Base-by-base conservation (phyloP, 2,113 vertebrate genomes). In the Turdus rufiventris region DNA sequence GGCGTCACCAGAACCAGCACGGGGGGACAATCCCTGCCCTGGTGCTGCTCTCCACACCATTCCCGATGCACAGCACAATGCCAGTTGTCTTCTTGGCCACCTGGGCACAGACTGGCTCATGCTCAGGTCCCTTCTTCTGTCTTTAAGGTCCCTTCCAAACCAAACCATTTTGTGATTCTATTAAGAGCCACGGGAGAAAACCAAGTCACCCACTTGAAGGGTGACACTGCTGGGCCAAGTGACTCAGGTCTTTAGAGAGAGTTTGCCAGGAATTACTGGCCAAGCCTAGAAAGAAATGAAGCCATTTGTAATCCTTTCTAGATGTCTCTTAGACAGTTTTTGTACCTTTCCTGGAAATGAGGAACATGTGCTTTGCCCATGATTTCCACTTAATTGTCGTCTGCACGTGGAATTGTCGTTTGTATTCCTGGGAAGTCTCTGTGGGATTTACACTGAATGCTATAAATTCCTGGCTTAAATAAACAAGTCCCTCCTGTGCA, bases 311-410 rank as follows among this genome's bases (percentile, higher is more conserved):
- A 42, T 56, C 43, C 29, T 51, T 48, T 43, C 38, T 43, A 28
- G 33, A 6, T 17, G 31, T 5, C 13, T 3, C 36, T 77, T 31
- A 18, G 23, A 40, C 29, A 5, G 25, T 20, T 72, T 54, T 54
- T 50, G 28, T 76, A 45, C 61, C 18, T 75, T 66, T 47, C 60
- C 36, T 50, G 36, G 25, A 65, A 53, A 54, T 24, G 19, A 82
- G 31, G 29, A n/a, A 14, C 17, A 7, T 1, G 0, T 1, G 15
- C 15, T 70, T 65, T 75, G 31, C 28, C 57, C 9, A 1, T 63
- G n/a, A 43, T 28, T 85, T 66, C 67, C 29, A 34, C 42, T 42
- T 43, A 36, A 60, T 45, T 24, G 12, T n/a, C 33, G 34, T 51
- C 33, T 70, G 51, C 15, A 8, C 2, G 0, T 54, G 38, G 23